Conservation (phyloP, 2,113 vertebrate genomes). For the Clarias gariepinus region DNA sequence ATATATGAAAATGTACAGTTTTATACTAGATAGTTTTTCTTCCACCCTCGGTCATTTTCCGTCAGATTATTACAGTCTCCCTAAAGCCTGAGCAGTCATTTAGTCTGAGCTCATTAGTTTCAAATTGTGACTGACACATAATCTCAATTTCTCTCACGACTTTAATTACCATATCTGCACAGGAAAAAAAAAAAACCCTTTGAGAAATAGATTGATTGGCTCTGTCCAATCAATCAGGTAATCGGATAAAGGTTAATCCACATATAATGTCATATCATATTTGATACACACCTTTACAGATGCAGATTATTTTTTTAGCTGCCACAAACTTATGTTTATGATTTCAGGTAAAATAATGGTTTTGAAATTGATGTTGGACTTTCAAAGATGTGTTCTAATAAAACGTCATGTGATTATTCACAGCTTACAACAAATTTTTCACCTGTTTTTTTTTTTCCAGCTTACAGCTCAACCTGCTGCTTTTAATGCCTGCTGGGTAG, state of each 20-base stretch:
- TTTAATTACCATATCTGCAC: conserved; percentile 18
- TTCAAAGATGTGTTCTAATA: not conserved
- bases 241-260: not conserved
- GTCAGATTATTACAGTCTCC: conserved; percentile 13
- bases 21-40: not conserved
- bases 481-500: conserved; percentile 56
- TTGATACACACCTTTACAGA: not conserved
- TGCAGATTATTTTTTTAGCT: not conserved
- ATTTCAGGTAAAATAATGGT: not conserved
- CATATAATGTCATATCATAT: not conserved
- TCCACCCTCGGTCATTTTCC: not conserved
- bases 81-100: not conserved
- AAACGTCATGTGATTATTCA: not conserved
- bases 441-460: not conserved
- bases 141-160: conserved; percentile 21
- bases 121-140: conserved; percentile 22
- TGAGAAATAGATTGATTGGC: not conserved
- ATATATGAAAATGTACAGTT: not conserved
- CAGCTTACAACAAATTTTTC: not conserved
- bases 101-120: conserved; percentile 25
- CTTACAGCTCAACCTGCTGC: conserved; percentile 48
- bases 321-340: not conserved
- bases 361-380: not conserved
- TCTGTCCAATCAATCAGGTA: not conserved
- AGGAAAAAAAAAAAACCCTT: not conserved